A percentile compares a stretch with the other conserved stretches of the same genome.
Evolutionary conservation across 2,797 vertebrate genomes (phyloP).

Genomic region (Acrocephalus scirpaceus): DNA sequence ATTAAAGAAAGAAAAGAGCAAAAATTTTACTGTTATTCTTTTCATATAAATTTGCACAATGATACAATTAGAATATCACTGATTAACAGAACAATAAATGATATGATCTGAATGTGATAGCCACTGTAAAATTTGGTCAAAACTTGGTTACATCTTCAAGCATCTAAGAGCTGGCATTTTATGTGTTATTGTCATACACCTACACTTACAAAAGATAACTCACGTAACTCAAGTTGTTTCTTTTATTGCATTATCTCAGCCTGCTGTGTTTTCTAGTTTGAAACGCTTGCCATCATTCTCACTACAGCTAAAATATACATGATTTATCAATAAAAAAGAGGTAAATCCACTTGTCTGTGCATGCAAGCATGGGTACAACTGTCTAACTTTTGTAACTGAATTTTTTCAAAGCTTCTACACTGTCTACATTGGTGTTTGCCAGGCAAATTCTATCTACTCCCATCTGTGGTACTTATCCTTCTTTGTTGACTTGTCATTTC

Average conservation of each 20-base stretch:
- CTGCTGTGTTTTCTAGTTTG: not conserved
- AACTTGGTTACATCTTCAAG: not conserved
- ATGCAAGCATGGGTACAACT: not conserved
- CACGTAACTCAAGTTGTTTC: not conserved
- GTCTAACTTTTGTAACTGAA: not conserved
- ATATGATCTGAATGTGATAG: not conserved
- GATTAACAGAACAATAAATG: not conserved
- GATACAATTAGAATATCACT: not conserved
- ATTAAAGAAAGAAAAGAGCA: not conserved
- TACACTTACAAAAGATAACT: not conserved
- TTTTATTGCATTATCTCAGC: not conserved
- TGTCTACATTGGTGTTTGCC: not conserved
- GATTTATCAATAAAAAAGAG: not conserved
- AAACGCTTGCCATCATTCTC: not conserved
- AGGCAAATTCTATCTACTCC: not conserved
- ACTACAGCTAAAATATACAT: not conserved
- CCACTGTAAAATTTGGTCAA: not conserved
- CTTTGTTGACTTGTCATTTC: constrained; percentile 51
- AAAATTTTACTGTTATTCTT: not conserved
- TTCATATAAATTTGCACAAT: not conserved
- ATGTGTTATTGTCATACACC: not conserved
- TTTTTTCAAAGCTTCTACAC: not conserved
- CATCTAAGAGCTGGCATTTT: not conserved
- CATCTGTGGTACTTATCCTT: not conserved
- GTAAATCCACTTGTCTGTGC: not conserved